A percentile compares a stretch with the other conserved stretches of the same genome.
These are phyloP conservation scores for Xylota sylvarum DNA, from an alignment of 2,888 invertebrate genomes.

Conservation along the genomic window DNA sequence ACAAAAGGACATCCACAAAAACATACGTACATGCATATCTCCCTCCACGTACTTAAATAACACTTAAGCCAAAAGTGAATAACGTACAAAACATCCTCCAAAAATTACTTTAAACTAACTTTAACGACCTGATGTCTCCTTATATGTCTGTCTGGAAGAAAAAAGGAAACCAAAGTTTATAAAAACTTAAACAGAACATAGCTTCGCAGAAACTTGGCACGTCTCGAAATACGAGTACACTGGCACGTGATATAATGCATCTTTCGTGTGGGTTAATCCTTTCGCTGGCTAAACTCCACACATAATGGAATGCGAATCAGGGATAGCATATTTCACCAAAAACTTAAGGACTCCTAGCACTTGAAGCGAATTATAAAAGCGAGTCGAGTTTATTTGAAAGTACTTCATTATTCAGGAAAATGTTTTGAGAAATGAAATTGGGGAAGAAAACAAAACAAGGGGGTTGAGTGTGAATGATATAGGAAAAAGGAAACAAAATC, in stretches of 20 bases:
- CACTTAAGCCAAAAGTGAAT: neutral
- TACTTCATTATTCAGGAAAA: constrained; percentile 11
- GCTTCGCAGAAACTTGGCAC: constrained; percentile 25
- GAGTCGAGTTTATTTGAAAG: constrained; percentile 14
- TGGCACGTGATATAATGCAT: constrained; percentile 42
- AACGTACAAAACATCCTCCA: neutral
- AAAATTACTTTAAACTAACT: constrained; percentile 1
- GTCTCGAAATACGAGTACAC: constrained; percentile 29
- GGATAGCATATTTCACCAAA: neutral
- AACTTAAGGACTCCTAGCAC: neutral
- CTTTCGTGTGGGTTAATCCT: constrained; percentile 8
- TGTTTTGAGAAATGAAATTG: neutral
- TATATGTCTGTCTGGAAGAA: neutral
- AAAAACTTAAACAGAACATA: neutral
- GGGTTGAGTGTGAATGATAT: too few species aligned
- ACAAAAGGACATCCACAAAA: too few species aligned
- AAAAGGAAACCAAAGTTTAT: neutral
- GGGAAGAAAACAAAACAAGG: neutral
- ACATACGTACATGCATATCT: neutral
- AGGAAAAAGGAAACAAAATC: too few species aligned
- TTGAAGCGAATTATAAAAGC: constrained; percentile 19
- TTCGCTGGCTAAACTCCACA: constrained; percentile 16
- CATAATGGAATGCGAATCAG: neutral
- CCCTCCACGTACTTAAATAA: neutral
- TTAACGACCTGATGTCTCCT: neutral